Evolutionary conservation across 2,797 vertebrate genomes (phyloP).

Genomic region (Gymnoscopelus microlampas): DNA sequence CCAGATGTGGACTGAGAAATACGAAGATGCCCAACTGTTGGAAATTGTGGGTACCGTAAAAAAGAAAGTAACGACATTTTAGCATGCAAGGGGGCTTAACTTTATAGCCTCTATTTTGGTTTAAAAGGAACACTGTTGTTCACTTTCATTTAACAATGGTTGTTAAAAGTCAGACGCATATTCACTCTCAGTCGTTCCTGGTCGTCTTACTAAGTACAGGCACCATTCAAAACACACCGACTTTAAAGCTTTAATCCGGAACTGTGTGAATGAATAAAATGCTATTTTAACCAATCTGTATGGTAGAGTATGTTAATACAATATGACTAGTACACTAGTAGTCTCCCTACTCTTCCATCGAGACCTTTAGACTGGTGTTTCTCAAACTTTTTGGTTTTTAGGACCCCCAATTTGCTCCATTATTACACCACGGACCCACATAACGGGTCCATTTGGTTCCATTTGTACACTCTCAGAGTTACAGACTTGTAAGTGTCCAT

Average conservation of each 20-base stretch:
- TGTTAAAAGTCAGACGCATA: conserved; percentile 23
- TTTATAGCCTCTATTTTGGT: conserved; percentile 41
- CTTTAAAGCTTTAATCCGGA: background rate
- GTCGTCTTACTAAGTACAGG: conserved; percentile 25
- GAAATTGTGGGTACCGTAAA: background rate
- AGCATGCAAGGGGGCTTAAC: conserved; percentile 18
- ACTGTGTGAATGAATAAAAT: too few species aligned
- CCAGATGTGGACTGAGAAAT: conserved; percentile 32
- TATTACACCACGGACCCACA: too few species aligned
- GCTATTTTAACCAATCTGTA: too few species aligned
- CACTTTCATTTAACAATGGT: conserved; percentile 21
- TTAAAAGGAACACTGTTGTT: conserved; percentile 15
- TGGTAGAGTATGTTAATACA: too few species aligned
- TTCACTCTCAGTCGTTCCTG: conserved; percentile 13
- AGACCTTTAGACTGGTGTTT: too few species aligned
- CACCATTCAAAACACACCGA: conserved; percentile 5
- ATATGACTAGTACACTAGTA: too few species aligned
- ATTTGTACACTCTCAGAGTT: too few species aligned
- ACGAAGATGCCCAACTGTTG: conserved; percentile 28
- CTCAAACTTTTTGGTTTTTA: too few species aligned
- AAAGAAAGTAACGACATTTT: conserved; percentile 25
- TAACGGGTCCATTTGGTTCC: too few species aligned
- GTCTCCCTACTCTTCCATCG: too few species aligned
- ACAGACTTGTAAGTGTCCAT: too few species aligned
- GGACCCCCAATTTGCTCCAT: too few species aligned